These are phyloP conservation scores for Actias luna DNA, from an alignment of 2,888 invertebrate genomes.

Conservation along the genomic window DNA sequence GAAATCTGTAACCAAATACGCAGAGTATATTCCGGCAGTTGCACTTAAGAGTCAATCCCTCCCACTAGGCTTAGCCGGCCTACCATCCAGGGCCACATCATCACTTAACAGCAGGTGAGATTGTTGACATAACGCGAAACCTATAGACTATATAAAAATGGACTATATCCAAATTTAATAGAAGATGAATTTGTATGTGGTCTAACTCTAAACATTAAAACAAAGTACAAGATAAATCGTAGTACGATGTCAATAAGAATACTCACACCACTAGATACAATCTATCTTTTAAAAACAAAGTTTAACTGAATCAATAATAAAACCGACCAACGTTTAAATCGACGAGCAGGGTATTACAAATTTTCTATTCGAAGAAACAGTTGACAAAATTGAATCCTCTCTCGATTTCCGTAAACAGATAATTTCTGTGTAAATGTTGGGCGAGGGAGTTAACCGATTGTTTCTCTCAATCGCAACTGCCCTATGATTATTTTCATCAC, in stretches of 20 bases:
- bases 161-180: too few species aligned
- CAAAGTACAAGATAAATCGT: neutral
- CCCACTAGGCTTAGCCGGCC: neutral
- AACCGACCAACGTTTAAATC: neutral
- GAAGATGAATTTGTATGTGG: too few species aligned
- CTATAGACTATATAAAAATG: too few species aligned
- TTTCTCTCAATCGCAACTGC: slow-evolving; percentile 38
- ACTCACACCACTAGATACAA: neutral
- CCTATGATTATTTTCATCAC: slow-evolving; percentile 38
- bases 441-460: slow-evolving; percentile 36
- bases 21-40: neutral
- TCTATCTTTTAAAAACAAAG: neutral
- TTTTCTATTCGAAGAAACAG: slow-evolving; percentile 25
- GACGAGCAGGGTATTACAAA: slow-evolving; percentile 12
- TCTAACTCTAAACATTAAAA: too few species aligned
- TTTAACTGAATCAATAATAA: neutral
- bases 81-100: neutral
- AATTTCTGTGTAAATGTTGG: slow-evolving; percentile 36
- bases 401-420: slow-evolving; percentile 35
- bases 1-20: too few species aligned
- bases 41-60: neutral
- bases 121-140: neutral
- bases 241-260: neutral
- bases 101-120: neutral
- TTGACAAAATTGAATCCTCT: slow-evolving; percentile 32